A percentile compares a stretch with the other conserved stretches of the same genome.
Conservation (phyloP, 2,113 vertebrate genomes). For the Bubalus kerabau region DNA sequence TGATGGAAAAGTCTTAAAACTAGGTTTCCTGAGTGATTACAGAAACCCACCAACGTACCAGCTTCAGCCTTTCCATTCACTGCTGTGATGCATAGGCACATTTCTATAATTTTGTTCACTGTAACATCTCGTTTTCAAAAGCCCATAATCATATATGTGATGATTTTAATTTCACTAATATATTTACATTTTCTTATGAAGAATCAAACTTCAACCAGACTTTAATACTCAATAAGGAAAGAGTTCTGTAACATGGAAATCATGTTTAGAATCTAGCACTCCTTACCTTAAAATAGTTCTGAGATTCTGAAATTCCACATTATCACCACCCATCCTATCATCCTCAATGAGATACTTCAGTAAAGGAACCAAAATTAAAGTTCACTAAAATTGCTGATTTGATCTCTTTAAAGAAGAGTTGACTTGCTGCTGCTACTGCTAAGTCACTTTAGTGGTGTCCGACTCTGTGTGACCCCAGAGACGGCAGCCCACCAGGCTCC, state of each 20-base stretch:
- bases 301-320: neutral
- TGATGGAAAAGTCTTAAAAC: neutral
- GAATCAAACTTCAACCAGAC: neutral
- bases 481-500: too few species aligned
- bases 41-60: neutral
- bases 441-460: too few species aligned
- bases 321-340: neutral
- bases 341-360: neutral
- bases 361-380: neutral
- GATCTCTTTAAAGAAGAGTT: neutral
- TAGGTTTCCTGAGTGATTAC: neutral
- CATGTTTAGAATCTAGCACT: neutral
- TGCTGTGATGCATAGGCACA: accelerated
- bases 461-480: too few species aligned
- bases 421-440: too few species aligned
- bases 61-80: neutral
- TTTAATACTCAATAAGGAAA: neutral
- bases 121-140: neutral
- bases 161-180: neutral
- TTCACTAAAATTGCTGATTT: neutral
- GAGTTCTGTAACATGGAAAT: neutral
- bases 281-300: neutral
- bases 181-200: neutral
- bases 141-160: neutral
- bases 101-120: neutral